phyloP scores from a whole-genome alignment of 2,888 invertebrate genomes.

The Pammene aurita region DNA sequence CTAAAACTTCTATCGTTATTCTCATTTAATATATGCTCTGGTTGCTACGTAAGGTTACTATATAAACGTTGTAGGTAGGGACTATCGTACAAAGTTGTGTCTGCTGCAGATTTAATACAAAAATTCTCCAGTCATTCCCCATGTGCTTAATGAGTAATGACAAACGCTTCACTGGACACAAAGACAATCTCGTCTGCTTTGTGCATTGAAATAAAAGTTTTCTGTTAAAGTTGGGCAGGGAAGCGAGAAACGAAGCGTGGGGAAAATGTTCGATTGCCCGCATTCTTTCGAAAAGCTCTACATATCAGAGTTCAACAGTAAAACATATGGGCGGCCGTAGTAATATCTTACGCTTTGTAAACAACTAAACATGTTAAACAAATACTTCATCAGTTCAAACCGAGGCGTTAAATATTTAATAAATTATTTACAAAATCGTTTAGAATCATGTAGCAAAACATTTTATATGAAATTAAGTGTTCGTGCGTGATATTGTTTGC shows the following conservation, averaged over 20 bases:
- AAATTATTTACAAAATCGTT: not conserved
- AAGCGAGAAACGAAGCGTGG: constrained; percentile 31
- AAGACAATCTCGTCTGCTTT: constrained; percentile 8
- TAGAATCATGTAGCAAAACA: not conserved
- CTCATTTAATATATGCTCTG: not conserved
- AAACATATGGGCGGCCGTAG: not conserved
- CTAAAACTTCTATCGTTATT: constrained; percentile 31
- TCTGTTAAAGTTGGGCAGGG: constrained; percentile 23
- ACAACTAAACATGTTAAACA: no score
- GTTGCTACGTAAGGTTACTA: no score
- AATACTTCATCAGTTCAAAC: no score
- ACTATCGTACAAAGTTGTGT: not conserved
- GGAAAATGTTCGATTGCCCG: constrained; percentile 37
- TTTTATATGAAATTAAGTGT: constrained; percentile 11
- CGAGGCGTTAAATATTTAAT: no score
- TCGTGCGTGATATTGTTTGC: constrained; percentile 15
- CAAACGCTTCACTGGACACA: constrained; percentile 24
- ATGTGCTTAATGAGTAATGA: not conserved
- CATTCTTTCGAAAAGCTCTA: constrained; percentile 26
- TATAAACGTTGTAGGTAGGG: no score
- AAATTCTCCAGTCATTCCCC: not conserved
- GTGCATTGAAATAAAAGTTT: constrained; percentile 32
- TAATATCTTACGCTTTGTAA: not conserved
- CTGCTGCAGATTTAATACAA: not conserved
- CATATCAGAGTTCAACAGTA: constrained; percentile 17